phyloP scores from a whole-genome alignment of 2,888 invertebrate genomes.

The Pammene fasciana region DNA sequence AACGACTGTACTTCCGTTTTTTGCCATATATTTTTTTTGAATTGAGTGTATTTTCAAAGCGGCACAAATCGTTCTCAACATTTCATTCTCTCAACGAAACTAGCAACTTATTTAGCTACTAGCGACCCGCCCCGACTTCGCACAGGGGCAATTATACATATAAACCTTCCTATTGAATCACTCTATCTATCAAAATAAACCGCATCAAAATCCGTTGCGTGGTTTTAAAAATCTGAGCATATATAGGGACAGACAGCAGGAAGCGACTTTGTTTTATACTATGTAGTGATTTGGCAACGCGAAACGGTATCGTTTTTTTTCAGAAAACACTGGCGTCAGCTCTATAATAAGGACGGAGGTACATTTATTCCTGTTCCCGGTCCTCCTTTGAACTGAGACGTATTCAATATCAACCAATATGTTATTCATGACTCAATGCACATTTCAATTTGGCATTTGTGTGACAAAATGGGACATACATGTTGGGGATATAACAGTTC shows the following conservation, averaged over 20 bases:
- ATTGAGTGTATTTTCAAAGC: no score
- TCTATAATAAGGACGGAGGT: slow-evolving; percentile 30
- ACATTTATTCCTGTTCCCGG: slow-evolving; percentile 29
- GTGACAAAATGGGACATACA: slow-evolving; percentile 20
- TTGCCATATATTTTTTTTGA: no score
- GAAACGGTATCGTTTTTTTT: not conserved
- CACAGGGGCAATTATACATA: no score
- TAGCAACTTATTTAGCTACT: not conserved
- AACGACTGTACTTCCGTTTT: no score
- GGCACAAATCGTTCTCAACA: not conserved
- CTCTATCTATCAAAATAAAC: no score
- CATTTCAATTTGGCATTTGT: slow-evolving; percentile 40
- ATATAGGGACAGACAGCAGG: no score
- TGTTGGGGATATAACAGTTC: slow-evolving; percentile 7
- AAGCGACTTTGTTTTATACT: no score
- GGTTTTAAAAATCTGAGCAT: no score
- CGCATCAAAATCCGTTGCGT: no score
- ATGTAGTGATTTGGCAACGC: no score
- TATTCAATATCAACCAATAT: slow-evolving; percentile 38
- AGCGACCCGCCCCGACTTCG: no score
- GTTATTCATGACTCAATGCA: slow-evolving; percentile 39
- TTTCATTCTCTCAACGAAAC: not conserved
- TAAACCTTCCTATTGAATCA: no score
- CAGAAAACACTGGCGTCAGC: not conserved
- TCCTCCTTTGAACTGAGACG: slow-evolving; percentile 28